Base-by-base conservation (phyloP, 2,888 invertebrate genomes). In the Drosophila merina region DNA sequence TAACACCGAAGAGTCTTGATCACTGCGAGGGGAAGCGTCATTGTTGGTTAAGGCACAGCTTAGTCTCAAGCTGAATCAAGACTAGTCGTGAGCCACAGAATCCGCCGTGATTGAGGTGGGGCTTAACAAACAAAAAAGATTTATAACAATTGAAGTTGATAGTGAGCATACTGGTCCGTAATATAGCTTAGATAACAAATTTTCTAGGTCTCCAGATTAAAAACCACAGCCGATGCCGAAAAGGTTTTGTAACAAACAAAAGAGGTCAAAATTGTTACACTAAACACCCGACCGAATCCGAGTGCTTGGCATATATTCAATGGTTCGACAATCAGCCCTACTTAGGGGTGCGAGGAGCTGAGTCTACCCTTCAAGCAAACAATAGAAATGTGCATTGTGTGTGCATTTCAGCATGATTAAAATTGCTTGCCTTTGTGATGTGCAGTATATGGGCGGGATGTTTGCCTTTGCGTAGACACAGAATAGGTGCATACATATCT, bases 221-320 rank as follows among this genome's bases (percentile, higher is more conserved):
- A 84, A 82, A 81, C 82, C 82, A 38, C 87, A 86, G 71, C 44
- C 63, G 55, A 69, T 67, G 63, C 80, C 63, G 75, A 68, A 62
- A 68, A 54, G 67, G 58, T 59, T 71, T 69, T 73, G 71, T 63
- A 77, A 57, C 63, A 79, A 81, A 70, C 86, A 87, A 84, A 81
- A 79, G 82, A 84, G 87, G 87, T 87, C 84, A 84, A 84, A 77
- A 73, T 82, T 75, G 84, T 85, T 87, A 85, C 83, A 87, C 71
- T 85, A 69, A 75, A 64, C 56, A 70, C 56, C 67, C 73, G 56
- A 64, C 9, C 54, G 38, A 10, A 42, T 60, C 67, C 20, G 47
- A 47, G 49, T 10, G 49, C 56, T 45, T 51, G 30, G 49, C 47
- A 20, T 14, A 38, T 40, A 14, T 45, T 59, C 49, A 49, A 60